Base-by-base conservation (phyloP, 2,797 vertebrate species). In the Steatocranus sp. region DNA sequence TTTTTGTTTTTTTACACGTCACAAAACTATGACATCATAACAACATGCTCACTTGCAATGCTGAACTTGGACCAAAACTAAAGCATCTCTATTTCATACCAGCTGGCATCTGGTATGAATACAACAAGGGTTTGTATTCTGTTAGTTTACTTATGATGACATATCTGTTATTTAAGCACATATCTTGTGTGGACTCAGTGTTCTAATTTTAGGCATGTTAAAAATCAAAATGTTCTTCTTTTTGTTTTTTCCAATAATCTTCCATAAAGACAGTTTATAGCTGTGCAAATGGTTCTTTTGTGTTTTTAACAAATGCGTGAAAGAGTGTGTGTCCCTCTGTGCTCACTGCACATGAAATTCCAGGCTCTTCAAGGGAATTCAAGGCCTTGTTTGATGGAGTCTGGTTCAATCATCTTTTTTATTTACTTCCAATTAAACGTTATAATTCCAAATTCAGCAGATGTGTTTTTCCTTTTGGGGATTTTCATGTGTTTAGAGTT, bases 1-100 rank as follows among this genome's bases (percentile, higher is more conserved):
- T 5, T 61, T 61, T n/a, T n/a, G 2, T 1, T 34, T 58, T 61
- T 7, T n/a, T 61, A 0, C 18, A 36, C 0, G 0, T 36, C 56
- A 61, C 56, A 61, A 3, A 36, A 12, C 30, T n/a, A 61, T 34
- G 56, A 36, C 6, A 36, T 61, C 56, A 36, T 61, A 61, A 61
- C 30, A 61, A 20, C 20, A n/a, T 61, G 18, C 10, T 61, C 56
- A 61, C 30, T 58, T 53, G 23, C 7, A 25, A 25, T 53, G 51
- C 51, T 5, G 51, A 54, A 27, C 23, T 54, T 34, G 30, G 11
- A 61, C 56, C 30, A 34, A 58, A 58, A 18, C 15, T 32, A 58
- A 58, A 18, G 27, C 54, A 58, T 58, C 27, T 58, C 9, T 7
- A 58, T 58, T 58, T 58, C 27, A 56, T 17, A 30, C 8, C 53